Evolutionary conservation across 2,797 vertebrate species (phyloP).

Genomic region (Meriones psammophilus): DNA sequence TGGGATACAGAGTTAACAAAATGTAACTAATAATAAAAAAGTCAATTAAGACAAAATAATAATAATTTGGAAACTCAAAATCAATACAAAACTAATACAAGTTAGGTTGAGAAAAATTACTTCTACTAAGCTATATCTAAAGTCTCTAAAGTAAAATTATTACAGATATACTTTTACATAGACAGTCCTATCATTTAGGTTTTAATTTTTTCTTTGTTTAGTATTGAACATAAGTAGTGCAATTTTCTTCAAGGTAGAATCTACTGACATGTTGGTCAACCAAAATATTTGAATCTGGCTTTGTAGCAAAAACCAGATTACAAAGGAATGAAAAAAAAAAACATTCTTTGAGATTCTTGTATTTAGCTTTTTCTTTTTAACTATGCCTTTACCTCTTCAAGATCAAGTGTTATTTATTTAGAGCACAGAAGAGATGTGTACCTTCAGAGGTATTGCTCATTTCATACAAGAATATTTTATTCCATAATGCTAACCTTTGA

Average conservation of each 20-base stretch:
- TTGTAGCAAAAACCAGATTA: background rate
- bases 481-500: background rate
- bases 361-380: background rate
- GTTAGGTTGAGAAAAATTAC: background rate
- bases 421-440: background rate
- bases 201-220: background rate
- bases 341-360: background rate
- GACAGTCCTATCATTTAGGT: background rate
- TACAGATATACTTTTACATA: background rate
- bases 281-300: background rate
- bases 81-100: background rate
- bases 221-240: background rate
- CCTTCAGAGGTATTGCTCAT: background rate
- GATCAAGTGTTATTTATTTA: background rate
- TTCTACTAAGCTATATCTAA: background rate
- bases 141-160: background rate
- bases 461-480: background rate
- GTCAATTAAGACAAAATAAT: too few relatives aligned
- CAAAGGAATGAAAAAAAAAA: background rate
- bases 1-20: too few relatives aligned
- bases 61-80: background rate
- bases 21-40: too few relatives aligned
- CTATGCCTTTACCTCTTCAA: background rate
- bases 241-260: background rate
- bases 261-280: background rate